Evolutionary conservation across 2,888 invertebrate species (phyloP), one percentile per base, ranked within the genome.

Genomic region (Drosophila austrosaltans): DNA sequence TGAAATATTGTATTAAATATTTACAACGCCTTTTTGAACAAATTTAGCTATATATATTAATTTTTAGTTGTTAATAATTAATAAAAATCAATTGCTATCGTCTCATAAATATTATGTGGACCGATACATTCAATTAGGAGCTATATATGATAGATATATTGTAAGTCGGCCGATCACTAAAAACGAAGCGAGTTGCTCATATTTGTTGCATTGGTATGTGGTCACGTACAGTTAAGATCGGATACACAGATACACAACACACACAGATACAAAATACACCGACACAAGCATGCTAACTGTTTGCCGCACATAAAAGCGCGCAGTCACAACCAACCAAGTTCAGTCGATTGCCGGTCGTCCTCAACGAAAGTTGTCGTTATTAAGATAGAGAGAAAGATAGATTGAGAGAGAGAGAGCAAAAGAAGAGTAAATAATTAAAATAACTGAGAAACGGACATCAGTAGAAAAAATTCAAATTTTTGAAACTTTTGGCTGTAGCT

Each of bases 171-270:
- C 36, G 36, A 36, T 36, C 36, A 4, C 10, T 36, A 8, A 36
- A 36, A 36, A 1, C 10, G 1, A 36, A 36, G 36, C 10, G 8
- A 36, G 36, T 36, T 36, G 36, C 8, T 36, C 36, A 36, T 36
- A 36, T 36, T 36, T 36, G 36, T 8, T 36, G 36, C 36, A 64
- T 53, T 69, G 48, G 6, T 54, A 25, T 54, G 36, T 36, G 36
- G 36, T 36, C 36, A 36, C 36, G 44, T 54, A 72, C 42, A 63
- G 48, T 67, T 67, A 40, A 40, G 12, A 40, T 40, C n/a, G 40
- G n/a, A 28, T 42, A 42, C 16, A 22, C 44, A 48, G 22, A 48
- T 48, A 22, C 48, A 36, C 36, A 36, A 8, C 7, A 48, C 48
- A 48, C 48, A 48, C 48, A 48, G 48, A 25, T 48, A 48, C 48